Evolutionary conservation across 1,140 invertebrate species (phyloP).

Genomic region (Tribolium madens): DNA sequence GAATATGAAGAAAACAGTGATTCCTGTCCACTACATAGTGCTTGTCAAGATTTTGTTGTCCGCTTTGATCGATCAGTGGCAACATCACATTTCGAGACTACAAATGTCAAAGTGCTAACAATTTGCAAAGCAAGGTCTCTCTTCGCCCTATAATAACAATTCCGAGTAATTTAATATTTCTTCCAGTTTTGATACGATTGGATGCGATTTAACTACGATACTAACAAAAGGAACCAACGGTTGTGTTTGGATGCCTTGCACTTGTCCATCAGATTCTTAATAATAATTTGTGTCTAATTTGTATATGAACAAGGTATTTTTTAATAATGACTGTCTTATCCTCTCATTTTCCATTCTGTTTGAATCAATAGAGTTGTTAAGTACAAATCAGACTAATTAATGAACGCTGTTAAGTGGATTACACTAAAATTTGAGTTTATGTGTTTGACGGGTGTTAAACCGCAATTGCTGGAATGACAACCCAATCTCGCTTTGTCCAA

Average conservation of each 20-base stretch:
- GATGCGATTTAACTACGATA: constrained; percentile 65
- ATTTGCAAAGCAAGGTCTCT: constrained; percentile 10
- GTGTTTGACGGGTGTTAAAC: constrained; percentile 13
- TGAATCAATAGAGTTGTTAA: not conserved
- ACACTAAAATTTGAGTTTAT: constrained; percentile 1
- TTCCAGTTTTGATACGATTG: constrained; percentile 64
- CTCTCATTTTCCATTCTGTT: too few species aligned
- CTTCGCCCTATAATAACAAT: not conserved
- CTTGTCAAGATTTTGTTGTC: constrained; percentile 5
- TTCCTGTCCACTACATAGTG: not conserved
- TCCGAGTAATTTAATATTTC: constrained; percentile 28
- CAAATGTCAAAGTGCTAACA: constrained; percentile 6
- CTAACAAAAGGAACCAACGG: constrained; percentile 66
- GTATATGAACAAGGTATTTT: not conserved
- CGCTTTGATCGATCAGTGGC: constrained; percentile 2
- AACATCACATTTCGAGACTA: constrained; percentile 3
- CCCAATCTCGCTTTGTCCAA: not conserved
- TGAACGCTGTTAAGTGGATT: not conserved
- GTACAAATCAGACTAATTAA: constrained; percentile 3
- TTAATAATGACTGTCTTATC: not conserved
- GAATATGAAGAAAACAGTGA: not conserved
- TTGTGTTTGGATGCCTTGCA: constrained; percentile 64
- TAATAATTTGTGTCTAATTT: not conserved
- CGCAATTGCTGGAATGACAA: constrained; percentile 9
- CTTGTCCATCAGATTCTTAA: not conserved